Conservation (phyloP, 2,113 vertebrate species). For the Engraulis encrasicolus region DNA sequence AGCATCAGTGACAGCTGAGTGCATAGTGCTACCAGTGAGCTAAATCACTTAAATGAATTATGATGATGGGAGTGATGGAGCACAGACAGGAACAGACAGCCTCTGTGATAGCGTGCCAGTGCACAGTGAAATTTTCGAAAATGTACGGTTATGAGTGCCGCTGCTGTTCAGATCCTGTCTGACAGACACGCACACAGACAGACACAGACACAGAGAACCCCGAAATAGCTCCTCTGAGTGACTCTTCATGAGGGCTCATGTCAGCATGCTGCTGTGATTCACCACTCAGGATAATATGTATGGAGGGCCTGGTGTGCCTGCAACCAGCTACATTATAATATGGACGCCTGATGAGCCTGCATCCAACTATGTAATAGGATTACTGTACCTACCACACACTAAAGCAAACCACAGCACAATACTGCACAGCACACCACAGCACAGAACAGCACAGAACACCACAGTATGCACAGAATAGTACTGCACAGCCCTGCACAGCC, state of each 20-base stretch:
- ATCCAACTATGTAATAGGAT: slow-evolving; percentile 12
- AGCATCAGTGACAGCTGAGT: slow-evolving; percentile 30
- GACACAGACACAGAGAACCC: too few species aligned
- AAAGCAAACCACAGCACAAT: neutral
- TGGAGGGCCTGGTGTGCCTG: too few species aligned
- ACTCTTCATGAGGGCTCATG: slow-evolving; percentile 8
- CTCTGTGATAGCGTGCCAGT: neutral
- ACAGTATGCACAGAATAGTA: neutral
- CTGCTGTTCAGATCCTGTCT: neutral
- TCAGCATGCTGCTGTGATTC: neutral
- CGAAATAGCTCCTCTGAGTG: neutral
- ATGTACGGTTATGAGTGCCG: too few species aligned
- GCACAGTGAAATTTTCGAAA: too few species aligned
- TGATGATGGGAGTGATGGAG: neutral
- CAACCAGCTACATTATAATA: too few species aligned
- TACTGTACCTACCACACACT: too few species aligned
- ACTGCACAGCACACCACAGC: neutral
- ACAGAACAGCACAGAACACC: neutral
- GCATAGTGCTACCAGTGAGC: slow-evolving; percentile 9
- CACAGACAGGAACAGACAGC: neutral
- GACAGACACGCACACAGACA: too few species aligned
- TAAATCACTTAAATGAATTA: slow-evolving; percentile 32
- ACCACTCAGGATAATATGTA: neutral
- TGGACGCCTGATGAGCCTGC: neutral
- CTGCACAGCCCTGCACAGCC: neutral